Conservation (phyloP, 2,888 invertebrate genomes). For the Calliphora vomitoria region DNA sequence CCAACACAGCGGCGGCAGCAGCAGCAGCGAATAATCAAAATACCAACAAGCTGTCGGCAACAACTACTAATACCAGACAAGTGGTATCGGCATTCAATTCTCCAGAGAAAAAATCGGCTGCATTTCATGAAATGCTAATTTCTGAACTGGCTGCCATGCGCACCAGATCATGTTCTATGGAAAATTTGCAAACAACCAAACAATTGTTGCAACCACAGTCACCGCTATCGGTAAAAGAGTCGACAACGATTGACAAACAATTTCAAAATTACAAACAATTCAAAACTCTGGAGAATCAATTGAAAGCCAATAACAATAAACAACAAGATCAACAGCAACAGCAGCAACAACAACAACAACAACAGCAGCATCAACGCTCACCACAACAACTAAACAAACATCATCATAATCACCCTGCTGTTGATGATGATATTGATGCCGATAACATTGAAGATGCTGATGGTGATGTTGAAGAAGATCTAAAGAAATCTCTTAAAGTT, state of each 20-base stretch:
- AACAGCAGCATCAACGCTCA: conserved; percentile 28
- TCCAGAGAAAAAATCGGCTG: conserved; percentile 83
- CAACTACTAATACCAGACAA: conserved; percentile 58
- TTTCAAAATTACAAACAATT: conserved; percentile 58
- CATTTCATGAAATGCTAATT: conserved; percentile 89
- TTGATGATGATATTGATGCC: conserved; percentile 80
- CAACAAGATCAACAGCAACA: conserved; percentile 22
- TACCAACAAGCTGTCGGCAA: conserved; percentile 5
- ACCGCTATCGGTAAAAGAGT: conserved; percentile 43
- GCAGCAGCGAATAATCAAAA: conserved; percentile 33
- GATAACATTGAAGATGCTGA: conserved; percentile 81
- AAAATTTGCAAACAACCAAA: conserved; percentile 78
- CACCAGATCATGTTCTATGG: conserved; percentile 81
- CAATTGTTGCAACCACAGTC: conserved; percentile 29
- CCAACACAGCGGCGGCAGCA: conserved; percentile 47
- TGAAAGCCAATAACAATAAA: conserved; percentile 40
- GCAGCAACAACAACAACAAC: conserved; percentile 17
- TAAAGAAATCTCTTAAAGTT: conserved; percentile 78
- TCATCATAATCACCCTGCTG: conserved; percentile 66
- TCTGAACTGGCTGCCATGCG: conserved; percentile 89
- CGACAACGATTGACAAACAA: conserved; percentile 70
- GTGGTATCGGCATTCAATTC: conserved; percentile 73
- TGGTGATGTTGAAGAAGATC: conserved; percentile 76
- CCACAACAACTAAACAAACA: conserved; percentile 74
- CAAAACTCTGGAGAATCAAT: conserved; percentile 61